Evolutionary conservation across 1,140 invertebrate genomes (phyloP).

Genomic region (Drosophila truncata): DNA sequence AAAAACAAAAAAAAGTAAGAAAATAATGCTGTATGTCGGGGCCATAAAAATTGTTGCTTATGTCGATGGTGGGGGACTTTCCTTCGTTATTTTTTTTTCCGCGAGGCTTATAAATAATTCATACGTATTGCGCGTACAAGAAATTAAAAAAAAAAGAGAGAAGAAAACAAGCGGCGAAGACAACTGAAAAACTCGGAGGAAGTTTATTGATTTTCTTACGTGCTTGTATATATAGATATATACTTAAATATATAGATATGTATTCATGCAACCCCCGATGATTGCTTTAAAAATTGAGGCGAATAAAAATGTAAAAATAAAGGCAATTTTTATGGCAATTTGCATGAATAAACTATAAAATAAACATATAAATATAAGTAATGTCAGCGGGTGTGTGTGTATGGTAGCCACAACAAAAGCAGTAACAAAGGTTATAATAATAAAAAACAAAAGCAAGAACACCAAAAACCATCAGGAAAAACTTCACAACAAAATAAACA

Average conservation of each 20-base stretch:
- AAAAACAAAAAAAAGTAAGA: constrained; percentile 19
- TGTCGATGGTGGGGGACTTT: constrained; percentile 41
- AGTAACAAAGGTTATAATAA: constrained; percentile 26
- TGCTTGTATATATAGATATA: constrained; percentile 3
- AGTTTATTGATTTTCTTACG: constrained; percentile 78
- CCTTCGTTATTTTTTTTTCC: constrained; percentile 26
- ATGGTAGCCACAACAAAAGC: constrained; percentile 67
- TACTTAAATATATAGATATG: not conserved
- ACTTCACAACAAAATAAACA: constrained; percentile 61
- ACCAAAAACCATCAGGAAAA: constrained; percentile 17
- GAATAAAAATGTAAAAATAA: constrained; percentile 75
- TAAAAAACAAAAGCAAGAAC: constrained; percentile 26
- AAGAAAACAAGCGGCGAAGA: constrained; percentile 20
- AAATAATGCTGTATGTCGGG: constrained; percentile 53
- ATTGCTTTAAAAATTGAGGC: constrained; percentile 57
- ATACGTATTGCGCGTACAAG: constrained; percentile 67
- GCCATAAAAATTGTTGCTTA: constrained; percentile 80
- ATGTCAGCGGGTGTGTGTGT: constrained; percentile 20
- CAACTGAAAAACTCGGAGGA: constrained; percentile 54
- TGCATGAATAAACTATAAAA: constrained; percentile 84
- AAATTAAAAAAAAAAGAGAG: constrained; percentile 70
- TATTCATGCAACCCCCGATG: constrained; percentile 10
- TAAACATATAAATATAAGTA: constrained; percentile 84
- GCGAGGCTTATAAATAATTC: constrained; percentile 78
- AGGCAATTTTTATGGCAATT: constrained; percentile 83